A percentile compares a stretch with the other conserved stretches of the same genome.
These are phyloP conservation scores for Dryoscopus gambensis DNA, from an alignment of 2,113 vertebrate genomes.

Conservation along the genomic window DNA sequence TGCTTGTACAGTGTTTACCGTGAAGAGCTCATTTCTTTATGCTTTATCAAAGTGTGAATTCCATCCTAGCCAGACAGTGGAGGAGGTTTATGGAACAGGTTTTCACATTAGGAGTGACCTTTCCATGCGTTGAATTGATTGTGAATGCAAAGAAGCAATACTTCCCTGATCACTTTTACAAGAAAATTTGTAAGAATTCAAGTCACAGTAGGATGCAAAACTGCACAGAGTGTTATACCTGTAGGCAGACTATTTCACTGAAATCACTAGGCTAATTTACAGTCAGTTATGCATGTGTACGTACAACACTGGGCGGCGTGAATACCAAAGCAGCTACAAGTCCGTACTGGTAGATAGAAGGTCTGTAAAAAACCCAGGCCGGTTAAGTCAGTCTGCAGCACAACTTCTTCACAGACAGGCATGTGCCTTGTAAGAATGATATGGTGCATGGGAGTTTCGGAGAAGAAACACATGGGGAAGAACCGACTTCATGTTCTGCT, in stretches of 20 bases:
- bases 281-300: rapidly evolving
- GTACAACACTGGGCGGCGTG: rapidly evolving
- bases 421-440: background rate
- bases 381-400: background rate
- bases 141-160: background rate
- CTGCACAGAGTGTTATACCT: too few species aligned
- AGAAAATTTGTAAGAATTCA: background rate
- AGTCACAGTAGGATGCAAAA: background rate
- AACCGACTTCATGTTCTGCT: background rate
- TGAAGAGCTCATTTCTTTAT: background rate
- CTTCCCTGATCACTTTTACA: rapidly evolving
- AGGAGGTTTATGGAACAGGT: background rate
- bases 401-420: background rate
- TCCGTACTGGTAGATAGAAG: background rate
- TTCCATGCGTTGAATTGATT: background rate
- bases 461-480: background rate
- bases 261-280: background rate
- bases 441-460: background rate
- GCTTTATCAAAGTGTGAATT: background rate
- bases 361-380: background rate
- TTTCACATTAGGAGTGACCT: background rate
- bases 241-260: background rate
- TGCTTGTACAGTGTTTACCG: background rate
- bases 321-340: background rate
- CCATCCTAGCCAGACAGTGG: rapidly evolving